Evolutionary conservation across 2,113 vertebrate species (phyloP).

Genomic region (Ceyx margarethae): DNA sequence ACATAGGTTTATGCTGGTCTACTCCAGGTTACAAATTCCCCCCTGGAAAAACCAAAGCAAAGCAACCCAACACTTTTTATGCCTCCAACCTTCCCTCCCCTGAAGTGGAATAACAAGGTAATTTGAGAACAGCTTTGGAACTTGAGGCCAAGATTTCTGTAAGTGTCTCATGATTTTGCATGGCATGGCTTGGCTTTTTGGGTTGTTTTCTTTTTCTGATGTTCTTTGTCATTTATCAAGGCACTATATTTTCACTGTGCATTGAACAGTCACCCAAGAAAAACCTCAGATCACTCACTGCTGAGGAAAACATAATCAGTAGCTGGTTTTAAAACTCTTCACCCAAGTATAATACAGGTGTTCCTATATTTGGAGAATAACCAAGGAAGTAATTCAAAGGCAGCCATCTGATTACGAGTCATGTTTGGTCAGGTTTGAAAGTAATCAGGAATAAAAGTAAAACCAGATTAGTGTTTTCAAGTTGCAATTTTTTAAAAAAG

Average conservation of each 20-base stretch:
- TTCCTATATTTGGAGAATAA: neutral
- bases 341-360: neutral
- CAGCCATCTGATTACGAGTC: neutral
- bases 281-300: neutral
- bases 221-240: neutral
- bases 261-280: neutral
- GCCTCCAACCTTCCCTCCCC: neutral
- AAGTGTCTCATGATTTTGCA: neutral
- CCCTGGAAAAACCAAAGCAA: neutral
- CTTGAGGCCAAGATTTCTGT: neutral
- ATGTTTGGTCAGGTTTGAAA: neutral
- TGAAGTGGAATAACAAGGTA: neutral
- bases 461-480: neutral
- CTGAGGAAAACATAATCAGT: neutral
- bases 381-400: neutral
- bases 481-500: neutral
- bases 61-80: neutral
- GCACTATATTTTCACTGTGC: neutral
- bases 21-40: neutral
- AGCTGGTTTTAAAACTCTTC: neutral
- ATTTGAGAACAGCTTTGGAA: conserved; percentile 16
- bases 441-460: neutral
- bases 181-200: neutral
- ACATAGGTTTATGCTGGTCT: neutral
- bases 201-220: neutral